Evolutionary conservation across 2,113 vertebrate genomes (phyloP).

Genomic region (Bubo bubo): DNA sequence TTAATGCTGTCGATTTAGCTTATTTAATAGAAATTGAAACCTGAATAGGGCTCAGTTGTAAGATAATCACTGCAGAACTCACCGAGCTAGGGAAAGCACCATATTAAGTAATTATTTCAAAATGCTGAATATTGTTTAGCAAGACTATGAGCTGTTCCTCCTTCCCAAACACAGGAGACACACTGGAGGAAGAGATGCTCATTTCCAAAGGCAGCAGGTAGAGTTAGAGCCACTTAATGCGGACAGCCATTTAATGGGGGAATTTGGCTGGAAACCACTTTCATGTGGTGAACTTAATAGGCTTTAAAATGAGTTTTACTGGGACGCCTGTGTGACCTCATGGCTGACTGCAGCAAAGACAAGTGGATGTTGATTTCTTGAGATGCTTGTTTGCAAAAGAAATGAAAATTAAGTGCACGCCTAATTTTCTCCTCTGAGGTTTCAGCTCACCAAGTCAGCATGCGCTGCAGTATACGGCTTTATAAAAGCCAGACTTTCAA

Average conservation of each 20-base stretch:
- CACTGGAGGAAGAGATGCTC: not conserved
- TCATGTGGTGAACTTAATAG: slow-evolving; percentile 52
- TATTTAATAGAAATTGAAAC: slow-evolving; percentile 71
- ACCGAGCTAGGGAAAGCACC: not conserved
- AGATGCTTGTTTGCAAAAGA: not conserved
- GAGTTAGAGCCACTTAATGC: not conserved
- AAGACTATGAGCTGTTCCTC: not conserved
- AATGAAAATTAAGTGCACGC: not conserved
- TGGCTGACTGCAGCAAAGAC: not conserved
- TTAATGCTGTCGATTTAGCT: slow-evolving; percentile 70
- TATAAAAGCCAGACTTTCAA: not conserved
- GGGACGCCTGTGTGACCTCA: not conserved
- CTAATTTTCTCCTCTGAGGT: not conserved
- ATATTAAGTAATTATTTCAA: not conserved
- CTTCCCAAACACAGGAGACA: not conserved
- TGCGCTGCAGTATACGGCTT: not conserved
- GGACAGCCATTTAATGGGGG: slow-evolving; percentile 1
- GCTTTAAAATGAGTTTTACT: slow-evolving; percentile 40
- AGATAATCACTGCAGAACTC: slow-evolving; percentile 35
- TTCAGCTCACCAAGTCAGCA: not conserved
- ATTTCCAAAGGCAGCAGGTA: not conserved
- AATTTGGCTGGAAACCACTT: slow-evolving; percentile 24
- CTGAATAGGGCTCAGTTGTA: slow-evolving; percentile 44
- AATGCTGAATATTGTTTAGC: not conserved
- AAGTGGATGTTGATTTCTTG: not conserved